Conservation (phyloP, 53 echinoderm and acorn worm species). For the Holothuria leucospilota region DNA sequence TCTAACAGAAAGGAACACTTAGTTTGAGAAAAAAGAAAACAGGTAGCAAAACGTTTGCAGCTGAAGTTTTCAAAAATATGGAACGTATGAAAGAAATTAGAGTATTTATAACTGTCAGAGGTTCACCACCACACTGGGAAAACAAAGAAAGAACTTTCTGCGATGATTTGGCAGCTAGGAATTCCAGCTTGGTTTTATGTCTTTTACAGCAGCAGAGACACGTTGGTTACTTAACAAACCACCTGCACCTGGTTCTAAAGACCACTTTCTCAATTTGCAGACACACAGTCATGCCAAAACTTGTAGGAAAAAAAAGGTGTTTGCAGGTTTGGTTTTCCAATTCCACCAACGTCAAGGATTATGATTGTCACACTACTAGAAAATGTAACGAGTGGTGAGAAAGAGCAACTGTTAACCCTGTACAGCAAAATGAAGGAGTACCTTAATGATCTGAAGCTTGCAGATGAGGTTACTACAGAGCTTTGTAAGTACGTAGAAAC, state of each 20-base stretch:
- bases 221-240: no score
- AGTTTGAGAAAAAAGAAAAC: no score
- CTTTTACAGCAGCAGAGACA: no score
- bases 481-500: no score
- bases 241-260: not conserved
- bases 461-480: not conserved
- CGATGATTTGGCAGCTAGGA: no score
- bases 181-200: no score
- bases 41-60: not conserved
- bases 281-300: no score
- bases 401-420: no score
- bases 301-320: no score
- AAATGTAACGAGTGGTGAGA: not conserved
- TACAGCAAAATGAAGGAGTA: not conserved
- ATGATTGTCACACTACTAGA: constrained; percentile 25
- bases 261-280: not conserved
- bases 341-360: constrained; percentile 30
- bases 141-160: constrained; percentile 39
- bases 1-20: not conserved
- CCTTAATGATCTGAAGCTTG: not conserved
- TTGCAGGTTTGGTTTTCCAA: constrained; percentile 35
- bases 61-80: not conserved
- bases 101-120: constrained; percentile 22
- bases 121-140: constrained; percentile 50
- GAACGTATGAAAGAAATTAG: no score